These are phyloP conservation scores for Sphenodon punctatus DNA, from an alignment of 2,797 vertebrate genomes.

Conservation along the genomic window DNA sequence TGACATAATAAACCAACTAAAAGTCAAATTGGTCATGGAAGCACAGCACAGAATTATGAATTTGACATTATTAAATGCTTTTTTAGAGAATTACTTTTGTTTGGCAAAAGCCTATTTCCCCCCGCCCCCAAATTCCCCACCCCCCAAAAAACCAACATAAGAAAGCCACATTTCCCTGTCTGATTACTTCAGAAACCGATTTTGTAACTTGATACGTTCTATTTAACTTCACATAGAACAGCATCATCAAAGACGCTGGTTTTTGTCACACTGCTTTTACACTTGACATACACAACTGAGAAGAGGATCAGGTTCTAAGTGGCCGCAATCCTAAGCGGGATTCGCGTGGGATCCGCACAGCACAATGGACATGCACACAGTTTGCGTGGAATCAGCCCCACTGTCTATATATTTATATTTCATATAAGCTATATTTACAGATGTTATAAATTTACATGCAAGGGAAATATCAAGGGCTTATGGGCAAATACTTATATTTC, in stretches of 20 bases:
- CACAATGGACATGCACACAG: background rate
- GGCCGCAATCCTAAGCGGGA: no score
- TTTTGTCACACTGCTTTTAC: background rate
- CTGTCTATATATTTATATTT: no score
- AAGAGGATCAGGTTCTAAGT: background rate
- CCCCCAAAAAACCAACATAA: no score
- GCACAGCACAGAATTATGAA: slow-evolving; percentile 50
- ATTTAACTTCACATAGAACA: background rate
- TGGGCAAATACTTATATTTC: background rate
- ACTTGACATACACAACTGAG: background rate
- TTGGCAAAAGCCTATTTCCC: background rate
- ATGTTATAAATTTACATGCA: background rate
- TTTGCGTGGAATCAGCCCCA: no score
- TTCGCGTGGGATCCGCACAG: no score
- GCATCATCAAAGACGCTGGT: background rate
- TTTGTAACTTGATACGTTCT: background rate
- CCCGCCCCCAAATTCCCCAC: background rate
- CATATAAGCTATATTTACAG: no score
- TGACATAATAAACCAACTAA: slow-evolving; percentile 51
- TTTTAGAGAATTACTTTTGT: no score
- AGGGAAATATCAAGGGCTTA: background rate
- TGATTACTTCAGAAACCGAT: background rate
- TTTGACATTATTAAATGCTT: slow-evolving; percentile 25
- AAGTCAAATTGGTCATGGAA: slow-evolving; percentile 62
- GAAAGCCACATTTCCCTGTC: background rate